Evolutionary conservation across 2,113 vertebrate species (phyloP).

Genomic region (Platysteira castanea): DNA sequence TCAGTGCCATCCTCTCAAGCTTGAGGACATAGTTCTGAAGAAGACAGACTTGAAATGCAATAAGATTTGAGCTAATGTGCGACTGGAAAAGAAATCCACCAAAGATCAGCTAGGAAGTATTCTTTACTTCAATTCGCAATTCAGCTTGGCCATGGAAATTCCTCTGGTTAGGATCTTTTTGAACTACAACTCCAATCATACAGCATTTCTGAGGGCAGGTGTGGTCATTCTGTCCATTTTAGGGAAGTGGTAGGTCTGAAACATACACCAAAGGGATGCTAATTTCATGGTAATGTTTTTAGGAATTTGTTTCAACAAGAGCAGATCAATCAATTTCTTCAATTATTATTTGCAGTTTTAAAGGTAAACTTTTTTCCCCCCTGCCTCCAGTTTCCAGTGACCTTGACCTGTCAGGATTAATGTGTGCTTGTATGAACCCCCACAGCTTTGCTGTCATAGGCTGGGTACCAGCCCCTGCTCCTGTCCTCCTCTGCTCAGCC

Average conservation of each 20-base stretch:
- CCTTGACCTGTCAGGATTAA: neutral
- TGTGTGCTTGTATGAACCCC: neutral
- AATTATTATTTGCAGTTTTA: neutral
- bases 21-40: neutral
- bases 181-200: neutral
- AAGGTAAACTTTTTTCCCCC: neutral
- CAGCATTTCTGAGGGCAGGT: neutral
- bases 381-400: neutral
- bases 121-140: neutral
- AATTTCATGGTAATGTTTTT: neutral
- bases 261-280: neutral
- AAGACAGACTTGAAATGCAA: neutral
- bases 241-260: neutral
- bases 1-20: neutral
- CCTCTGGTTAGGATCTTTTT: neutral
- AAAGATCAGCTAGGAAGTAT: neutral
- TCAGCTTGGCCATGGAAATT: neutral
- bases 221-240: neutral
- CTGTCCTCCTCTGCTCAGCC: neutral
- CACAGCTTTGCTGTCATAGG: rapidly evolving
- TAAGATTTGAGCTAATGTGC: neutral
- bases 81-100: neutral
- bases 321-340: neutral
- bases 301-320: neutral
- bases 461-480: neutral